Base-by-base conservation (phyloP, 2,797 vertebrate species). In the Helicolenus hilgendorfi region DNA sequence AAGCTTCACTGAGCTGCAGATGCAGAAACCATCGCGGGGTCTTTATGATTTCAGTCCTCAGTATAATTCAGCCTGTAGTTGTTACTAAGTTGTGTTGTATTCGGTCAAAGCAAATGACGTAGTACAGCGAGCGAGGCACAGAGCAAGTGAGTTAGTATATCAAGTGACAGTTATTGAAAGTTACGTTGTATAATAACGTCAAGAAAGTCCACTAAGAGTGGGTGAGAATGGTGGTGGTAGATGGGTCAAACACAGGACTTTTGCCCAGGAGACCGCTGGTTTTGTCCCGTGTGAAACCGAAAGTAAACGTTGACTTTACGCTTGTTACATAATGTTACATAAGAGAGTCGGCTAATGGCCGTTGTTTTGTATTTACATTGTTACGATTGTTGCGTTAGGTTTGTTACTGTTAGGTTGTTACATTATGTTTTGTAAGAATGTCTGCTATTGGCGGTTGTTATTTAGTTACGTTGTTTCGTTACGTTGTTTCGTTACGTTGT, bases 1-100 rank as follows among this genome's bases (percentile, higher is more conserved):
- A 80, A 83, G 60, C 75, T 45, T 77, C 65, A 26, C 26, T 29
- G 64, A 85, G 33, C 69, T 72, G 31, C 53, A 80, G 31, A 53
- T 41, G 69, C 58, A 78, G 4, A 68, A 67, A 74, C n/a, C 31
- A 45, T 55, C 33, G 2, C 27, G 22, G 22, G 33, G 8, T 22
- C 35, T 63, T 65, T 11, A 38, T 58, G 11, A 38, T 41, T 55
- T 56, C 31, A 22, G 15, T 41, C 55, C 11, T 22, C 11, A 49
- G 20, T n/a, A 3, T 35, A 59, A 41, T 73, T 69, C 7, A 55
- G 56, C 5, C 5, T 41, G 60, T 38, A 49, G 76, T 8, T 55
- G 56, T 36, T 73, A 13, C n/a, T 56, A 36, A 60, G 26, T 18
- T 41, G 4, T 29, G 20, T 31, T 41, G 36, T 11, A 11, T 36